Percentiles rank a stretch among this genome's conserved stretches.
phyloP scores from a whole-genome alignment of 2,113 vertebrate species.

The Cricetomys ansorgei region DNA sequence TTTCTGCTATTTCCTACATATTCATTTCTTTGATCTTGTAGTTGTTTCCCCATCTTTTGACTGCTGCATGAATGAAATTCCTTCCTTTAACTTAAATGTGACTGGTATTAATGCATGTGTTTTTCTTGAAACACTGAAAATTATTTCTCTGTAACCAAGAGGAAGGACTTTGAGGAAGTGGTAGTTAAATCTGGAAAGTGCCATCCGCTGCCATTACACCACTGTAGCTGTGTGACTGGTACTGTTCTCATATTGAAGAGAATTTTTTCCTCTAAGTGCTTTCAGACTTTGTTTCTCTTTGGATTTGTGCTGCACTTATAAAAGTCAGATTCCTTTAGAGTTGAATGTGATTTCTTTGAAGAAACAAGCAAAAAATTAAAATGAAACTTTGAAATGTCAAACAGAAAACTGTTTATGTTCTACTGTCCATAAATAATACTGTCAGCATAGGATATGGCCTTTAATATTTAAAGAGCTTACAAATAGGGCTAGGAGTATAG shows the following conservation, averaged over 20 bases:
- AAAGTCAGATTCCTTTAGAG: not conserved
- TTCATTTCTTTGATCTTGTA: not conserved
- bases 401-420: not conserved
- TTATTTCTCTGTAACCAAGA: not conserved
- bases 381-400: conserved; percentile 17
- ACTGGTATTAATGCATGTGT: not conserved
- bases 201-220: not conserved
- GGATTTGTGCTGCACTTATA: not conserved
- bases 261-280: not conserved
- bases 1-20: not conserved
- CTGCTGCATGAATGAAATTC: not conserved
- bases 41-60: conserved; percentile 26
- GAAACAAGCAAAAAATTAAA: not conserved
- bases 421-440: not conserved
- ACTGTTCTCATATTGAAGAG: not conserved
- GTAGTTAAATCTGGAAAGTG: not conserved
- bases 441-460: not conserved
- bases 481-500: not conserved
- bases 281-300: conserved; percentile 33
- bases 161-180: conserved; percentile 1
- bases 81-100: not conserved
- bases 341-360: conserved; percentile 37
- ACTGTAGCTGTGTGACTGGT: not conserved
- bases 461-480: not conserved
- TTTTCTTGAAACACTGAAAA: not conserved